These are phyloP conservation scores for Stratiolaelaps scimitus DNA, from an alignment of 1,140 invertebrate species.

Conservation along the genomic window DNA sequence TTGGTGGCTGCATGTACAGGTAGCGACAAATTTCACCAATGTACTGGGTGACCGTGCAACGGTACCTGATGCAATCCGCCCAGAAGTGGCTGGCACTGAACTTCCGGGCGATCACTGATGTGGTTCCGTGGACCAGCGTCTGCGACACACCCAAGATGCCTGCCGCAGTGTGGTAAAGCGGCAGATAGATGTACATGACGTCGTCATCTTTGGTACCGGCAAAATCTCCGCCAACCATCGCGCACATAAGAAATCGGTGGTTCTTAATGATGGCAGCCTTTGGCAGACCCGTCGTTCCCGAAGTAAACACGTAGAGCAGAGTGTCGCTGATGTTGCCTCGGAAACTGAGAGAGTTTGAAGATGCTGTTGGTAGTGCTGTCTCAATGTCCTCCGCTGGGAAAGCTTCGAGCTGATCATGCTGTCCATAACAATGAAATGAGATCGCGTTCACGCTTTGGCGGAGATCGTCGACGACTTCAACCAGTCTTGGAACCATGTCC, in stretches of 20 bases:
- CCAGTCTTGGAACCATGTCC: no score
- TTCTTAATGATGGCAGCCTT: slow-evolving; percentile 70
- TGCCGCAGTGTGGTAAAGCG: slow-evolving; percentile 82
- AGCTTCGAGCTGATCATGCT: no score
- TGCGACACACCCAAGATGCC: slow-evolving; percentile 67
- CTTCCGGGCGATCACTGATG: slow-evolving; percentile 70
- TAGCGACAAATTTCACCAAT: slow-evolving; percentile 98
- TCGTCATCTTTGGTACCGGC: slow-evolving; percentile 50
- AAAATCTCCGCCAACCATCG: slow-evolving; percentile 28
- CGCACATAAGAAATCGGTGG: slow-evolving; percentile 47
- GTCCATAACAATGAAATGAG: no score
- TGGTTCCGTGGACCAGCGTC: slow-evolving; percentile 66
- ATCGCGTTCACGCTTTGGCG: no score
- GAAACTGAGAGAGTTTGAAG: neutral
- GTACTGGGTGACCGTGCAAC: slow-evolving; percentile 95
- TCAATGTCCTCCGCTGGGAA: no score
- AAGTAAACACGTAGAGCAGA: slow-evolving; percentile 6
- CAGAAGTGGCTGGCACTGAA: slow-evolving; percentile 91
- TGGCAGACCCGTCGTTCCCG: slow-evolving; percentile 74
- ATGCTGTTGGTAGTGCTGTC: no score
- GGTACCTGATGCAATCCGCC: slow-evolving; percentile 74
- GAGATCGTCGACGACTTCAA: no score
- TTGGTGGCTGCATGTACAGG: slow-evolving; percentile 63
- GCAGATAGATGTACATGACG: slow-evolving; percentile 69
- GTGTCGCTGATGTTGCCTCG: neutral